A percentile compares a stretch with the other conserved stretches of the same genome.
Evolutionary conservation across 2,797 vertebrate species (phyloP).

Genomic region (Sphaeramia orbicularis): DNA sequence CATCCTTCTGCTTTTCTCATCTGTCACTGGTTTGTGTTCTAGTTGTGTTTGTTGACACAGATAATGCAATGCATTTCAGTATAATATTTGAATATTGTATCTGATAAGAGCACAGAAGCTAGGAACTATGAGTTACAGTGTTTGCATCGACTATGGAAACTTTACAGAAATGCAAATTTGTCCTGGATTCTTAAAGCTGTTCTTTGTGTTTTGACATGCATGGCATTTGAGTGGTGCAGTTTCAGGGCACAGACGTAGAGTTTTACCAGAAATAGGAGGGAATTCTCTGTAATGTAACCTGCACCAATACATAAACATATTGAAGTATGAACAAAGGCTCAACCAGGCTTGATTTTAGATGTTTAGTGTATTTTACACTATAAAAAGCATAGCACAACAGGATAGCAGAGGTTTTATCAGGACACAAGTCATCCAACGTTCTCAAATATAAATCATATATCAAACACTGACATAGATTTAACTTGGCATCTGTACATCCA

Average conservation of each 20-base stretch:
- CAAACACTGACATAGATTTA: background rate
- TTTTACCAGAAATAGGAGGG: constrained; percentile 1
- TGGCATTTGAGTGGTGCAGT: background rate
- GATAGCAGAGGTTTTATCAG: background rate
- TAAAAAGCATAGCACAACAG: background rate
- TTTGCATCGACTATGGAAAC: constrained; percentile 7
- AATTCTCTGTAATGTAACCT: constrained; percentile 5
- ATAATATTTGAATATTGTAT: constrained; percentile 2
- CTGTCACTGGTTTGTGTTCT: background rate
- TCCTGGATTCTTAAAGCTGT: background rate
- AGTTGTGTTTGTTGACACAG: background rate
- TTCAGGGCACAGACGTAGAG: background rate
- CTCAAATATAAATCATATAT: constrained; percentile 20
- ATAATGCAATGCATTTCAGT: background rate
- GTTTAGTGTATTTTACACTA: background rate
- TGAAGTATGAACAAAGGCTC: background rate
- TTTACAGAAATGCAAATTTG: constrained; percentile 31
- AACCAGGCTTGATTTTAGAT: background rate
- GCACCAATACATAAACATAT: background rate
- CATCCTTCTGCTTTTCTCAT: constrained; percentile 1
- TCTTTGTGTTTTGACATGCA: background rate
- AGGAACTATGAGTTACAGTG: background rate
- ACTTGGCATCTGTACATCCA: constrained; percentile 13
- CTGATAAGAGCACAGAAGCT: background rate
- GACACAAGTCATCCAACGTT: constrained; percentile 6